Evolutionary conservation across 2,797 vertebrate genomes (phyloP), one percentile per base, ranked within the genome.

Genomic region (Peromyscus nudipes): DNA sequence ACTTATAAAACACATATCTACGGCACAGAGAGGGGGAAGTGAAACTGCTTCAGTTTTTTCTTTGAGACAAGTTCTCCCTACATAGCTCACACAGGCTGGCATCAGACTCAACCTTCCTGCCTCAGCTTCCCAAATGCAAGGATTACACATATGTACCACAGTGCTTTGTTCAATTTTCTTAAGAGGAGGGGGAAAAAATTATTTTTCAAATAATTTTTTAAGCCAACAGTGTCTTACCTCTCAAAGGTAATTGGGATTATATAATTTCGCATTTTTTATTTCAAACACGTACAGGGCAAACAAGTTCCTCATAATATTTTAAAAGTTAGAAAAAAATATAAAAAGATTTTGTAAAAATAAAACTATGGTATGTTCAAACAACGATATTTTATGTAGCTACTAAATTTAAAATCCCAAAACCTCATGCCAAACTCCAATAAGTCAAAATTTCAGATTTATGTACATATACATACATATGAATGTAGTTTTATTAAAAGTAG

Each of bases 251-350:
- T 25, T 73, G 71, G 37, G 71, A 73, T 40, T 73, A 40, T 73
- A 2, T 40, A 73, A 73, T 40, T 40, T 37, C 23, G 8, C n/a
- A 71, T n/a, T 71, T 82, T 84, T 95, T 91, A 89, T 91, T 95
- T 94, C 94, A 97, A 96, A 93, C 65, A 89, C 29, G 37, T 91
- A 71, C 1, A 84, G 71, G 57, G 84, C 40, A 67, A 52, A 34
- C 4, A 57, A n/a, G 8, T 34, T 92, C 77, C 91, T 94, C 86
- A 60, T 81, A 92, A n/a, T 55, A 85, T 67, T 65, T 94, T 94
- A 91, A 91, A 79, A 91, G 88, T 86, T 37, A 92, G 34, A 95
- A 93, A 96, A 96, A 93, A 94, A 88, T 94, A 12, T 73, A 86
- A 93, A n/a, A 97, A 11, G 1, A 76, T 0, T 79, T 8, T 31